Base-by-base conservation (phyloP, 2,113 vertebrate species). In the Nasalis larvatus region DNA sequence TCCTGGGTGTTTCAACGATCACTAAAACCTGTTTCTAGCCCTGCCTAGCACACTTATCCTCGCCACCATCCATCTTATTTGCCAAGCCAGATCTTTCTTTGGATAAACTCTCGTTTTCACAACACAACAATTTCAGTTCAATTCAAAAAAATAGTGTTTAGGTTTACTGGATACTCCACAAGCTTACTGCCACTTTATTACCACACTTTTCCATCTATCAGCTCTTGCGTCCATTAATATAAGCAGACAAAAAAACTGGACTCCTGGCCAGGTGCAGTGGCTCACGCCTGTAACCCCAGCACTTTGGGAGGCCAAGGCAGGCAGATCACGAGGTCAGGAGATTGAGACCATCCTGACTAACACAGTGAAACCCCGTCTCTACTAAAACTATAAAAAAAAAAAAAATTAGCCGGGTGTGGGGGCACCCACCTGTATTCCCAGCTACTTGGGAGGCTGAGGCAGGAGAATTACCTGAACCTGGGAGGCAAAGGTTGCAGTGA, bases 241-340 rank as follows among this genome's bases (percentile, higher is more conserved):
- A 74, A 74, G 21, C 71, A 74, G 40, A 74, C n/a, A 25, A 8
- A 25, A 42, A 74, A 27, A 42, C 40, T 27, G 40, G n/a, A 11
- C 58, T 60, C 21, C 58, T 1, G 0, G 49, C 16, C 49, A 6
- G 49, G 49, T 1, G 49, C 14, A 0, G 49, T 0, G 16, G 49
- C 16, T 52, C 49, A 5, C 0, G 49, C 14, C 49, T 52, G 16
- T 52, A 52, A 52, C 1, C 49, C 49, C 49, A 52, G 49, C 49
- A 52, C 0, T 52, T 17, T 52, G 16, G 16, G 49, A 52, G 49
- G 49, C 49, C 0, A 4, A 52, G 49, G 37, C 3, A 3, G 37
- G 37, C 37, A 37, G 37, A 37, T 52, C 49, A 52, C 0, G 4
- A 52, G 0, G 14, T 52, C 0, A 52, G 16, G 37, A 52, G 49